Percentiles rank a stretch among this genome's conserved stretches.
Conservation (phyloP, 37 sponge, comb jelly and placozoan species). For the Dysidea cf. avara region DNA sequence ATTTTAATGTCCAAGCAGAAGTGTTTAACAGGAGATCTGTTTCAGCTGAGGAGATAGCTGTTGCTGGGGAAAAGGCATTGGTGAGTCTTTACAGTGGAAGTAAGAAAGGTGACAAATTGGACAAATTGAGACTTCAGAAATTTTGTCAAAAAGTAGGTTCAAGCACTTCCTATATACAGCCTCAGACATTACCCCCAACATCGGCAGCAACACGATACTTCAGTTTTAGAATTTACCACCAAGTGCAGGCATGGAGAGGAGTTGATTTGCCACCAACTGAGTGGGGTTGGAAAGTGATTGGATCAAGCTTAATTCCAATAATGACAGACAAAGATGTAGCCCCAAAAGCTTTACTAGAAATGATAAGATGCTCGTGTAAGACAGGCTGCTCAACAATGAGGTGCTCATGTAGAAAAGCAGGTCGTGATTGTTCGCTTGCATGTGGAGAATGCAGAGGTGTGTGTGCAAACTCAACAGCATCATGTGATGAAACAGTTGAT, state of each 20-base stretch:
- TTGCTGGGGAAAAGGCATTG: background rate
- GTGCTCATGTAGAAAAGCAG: conserved; percentile 2
- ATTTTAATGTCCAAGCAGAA: no score
- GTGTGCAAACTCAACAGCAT: conserved; percentile 1
- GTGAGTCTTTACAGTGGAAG: background rate
- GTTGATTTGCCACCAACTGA: background rate
- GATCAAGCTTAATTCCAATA: background rate
- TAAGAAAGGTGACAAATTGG: conserved; percentile 13
- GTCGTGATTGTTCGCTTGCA: conserved; percentile 2
- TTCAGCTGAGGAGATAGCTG: no score
- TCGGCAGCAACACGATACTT: background rate
- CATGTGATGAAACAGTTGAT: no score
- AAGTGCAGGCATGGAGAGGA: conserved; percentile 11
- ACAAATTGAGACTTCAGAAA: conserved; percentile 24
- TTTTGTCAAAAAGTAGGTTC: no score
- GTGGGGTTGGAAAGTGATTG: background rate
- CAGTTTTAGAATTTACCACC: background rate
- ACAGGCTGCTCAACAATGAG: conserved; percentile 8
- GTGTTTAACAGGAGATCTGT: no score
- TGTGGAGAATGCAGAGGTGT: conserved; percentile 16
- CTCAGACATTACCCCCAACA: background rate
- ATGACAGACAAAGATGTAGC: background rate
- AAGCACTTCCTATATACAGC: no score
- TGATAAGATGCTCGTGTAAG: no score
- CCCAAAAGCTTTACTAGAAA: no score